Percentiles rank a stretch among this genome's conserved stretches.
Conservation (phyloP, 2,888 invertebrate species). For the Eupithecia tripunctaria region DNA sequence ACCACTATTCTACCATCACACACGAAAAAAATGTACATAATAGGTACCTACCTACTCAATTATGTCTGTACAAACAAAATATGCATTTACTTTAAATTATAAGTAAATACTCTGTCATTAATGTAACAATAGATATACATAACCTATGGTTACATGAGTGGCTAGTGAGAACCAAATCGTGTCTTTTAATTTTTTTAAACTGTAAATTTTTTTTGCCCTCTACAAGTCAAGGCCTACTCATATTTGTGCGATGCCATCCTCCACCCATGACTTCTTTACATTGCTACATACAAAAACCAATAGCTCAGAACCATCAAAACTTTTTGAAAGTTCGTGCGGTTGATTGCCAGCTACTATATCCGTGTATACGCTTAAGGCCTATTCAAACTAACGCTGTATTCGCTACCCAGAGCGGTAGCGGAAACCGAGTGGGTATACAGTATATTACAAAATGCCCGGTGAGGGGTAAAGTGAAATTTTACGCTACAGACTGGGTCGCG, state of each 20-base stretch:
- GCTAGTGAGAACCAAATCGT: not conserved
- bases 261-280: not conserved
- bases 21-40: slow-evolving; percentile 3
- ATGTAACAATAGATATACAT: not conserved
- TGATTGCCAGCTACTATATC: not conserved
- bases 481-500: not conserved
- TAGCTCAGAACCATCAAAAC: not conserved
- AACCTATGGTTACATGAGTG: not conserved
- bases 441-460: not conserved
- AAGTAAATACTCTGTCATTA: not conserved
- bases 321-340: not conserved
- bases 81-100: not conserved
- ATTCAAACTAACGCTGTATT: not conserved
- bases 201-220: not conserved
- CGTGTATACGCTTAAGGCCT: no score
- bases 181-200: not conserved
- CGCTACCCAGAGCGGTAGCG: not conserved
- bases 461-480: not conserved
- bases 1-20: slow-evolving; percentile 41
- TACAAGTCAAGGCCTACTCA: not conserved
- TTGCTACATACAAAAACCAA: not conserved
- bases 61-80: not conserved
- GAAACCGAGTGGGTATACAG: not conserved
- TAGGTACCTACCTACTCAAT: not conserved
- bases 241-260: not conserved